These are phyloP conservation scores for Panthera tigris DNA, from an alignment of 2,113 vertebrate species.

Conservation along the genomic window DNA sequence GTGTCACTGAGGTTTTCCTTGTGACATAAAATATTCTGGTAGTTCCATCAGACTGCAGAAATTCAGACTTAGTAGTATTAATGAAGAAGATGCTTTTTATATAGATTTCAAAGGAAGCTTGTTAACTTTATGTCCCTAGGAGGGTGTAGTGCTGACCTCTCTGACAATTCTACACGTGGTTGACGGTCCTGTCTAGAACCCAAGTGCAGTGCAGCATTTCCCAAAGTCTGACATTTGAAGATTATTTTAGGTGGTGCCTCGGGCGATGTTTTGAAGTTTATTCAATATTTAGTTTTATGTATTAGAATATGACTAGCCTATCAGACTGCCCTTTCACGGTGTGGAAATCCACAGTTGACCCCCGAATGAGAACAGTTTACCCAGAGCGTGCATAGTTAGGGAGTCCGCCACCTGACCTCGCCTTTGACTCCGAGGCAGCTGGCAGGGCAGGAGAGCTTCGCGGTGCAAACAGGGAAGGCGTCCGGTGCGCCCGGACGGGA, in stretches of 20 bases:
- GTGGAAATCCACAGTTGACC: neutral
- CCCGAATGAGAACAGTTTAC: neutral
- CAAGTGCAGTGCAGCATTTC: neutral
- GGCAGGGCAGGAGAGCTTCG: neutral
- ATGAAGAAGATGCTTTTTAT: neutral
- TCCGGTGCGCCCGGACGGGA: neutral
- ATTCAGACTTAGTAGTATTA: neutral
- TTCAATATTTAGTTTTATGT: neutral
- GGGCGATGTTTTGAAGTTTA: neutral
- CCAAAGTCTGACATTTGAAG: neutral
- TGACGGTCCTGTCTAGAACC: neutral
- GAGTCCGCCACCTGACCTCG: neutral
- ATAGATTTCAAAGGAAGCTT: neutral
- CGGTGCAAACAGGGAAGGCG: neutral
- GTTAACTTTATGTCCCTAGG: neutral
- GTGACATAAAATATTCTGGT: neutral
- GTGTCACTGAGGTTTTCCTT: neutral
- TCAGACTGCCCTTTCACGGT: neutral
- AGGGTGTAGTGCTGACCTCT: neutral
- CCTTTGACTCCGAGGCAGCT: neutral
- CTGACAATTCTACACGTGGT: neutral
- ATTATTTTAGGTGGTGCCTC: neutral
- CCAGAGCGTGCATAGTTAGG: neutral
- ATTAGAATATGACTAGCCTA: neutral
- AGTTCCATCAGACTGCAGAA: neutral